Base-by-base conservation (phyloP, 2,113 vertebrate species). In the Ceyx cyanopectus region DNA sequence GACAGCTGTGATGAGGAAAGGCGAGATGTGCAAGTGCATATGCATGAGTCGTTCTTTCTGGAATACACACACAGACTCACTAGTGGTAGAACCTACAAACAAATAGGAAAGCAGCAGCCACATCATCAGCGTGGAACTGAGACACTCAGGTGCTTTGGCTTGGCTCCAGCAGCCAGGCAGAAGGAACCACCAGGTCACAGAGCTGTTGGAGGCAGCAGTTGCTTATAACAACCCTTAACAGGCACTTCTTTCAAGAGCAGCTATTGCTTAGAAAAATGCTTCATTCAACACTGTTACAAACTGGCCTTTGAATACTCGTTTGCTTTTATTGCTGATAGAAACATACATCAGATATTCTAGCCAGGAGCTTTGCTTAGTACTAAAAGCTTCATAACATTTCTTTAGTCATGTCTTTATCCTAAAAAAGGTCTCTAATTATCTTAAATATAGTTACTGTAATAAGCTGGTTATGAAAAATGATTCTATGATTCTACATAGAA, bases 1-100 rank as follows among this genome's bases (percentile, higher is more conserved):
- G 58, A 14, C 46, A 60, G 53, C 19, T 5, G 1, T 14, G 16
- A 14, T 27, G 0, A 19, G 34, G 0, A 5, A 11, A 5, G 10
- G 4, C 2, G 3, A 8, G 4, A 5, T 6, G 4, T 18, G 19
- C 20, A 61, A 58, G 14, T 5, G 12, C 23, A 15, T 12, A 4
- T 10, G 13, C 1, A 2, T 7, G 5, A 14, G 8, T 40, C 5
- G 57, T 19, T 29, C 32, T 41, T 8, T 46, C 13, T 21, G 40
- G 14, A 20, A 79, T 50, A 48, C 27, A 79, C 12, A 29, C 19
- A 32, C 22, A 58, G 30, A 53, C 60, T 48, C 5, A 2, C 16
- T 51, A 82, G 34, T 16, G 19, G 30, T 6, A 60, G 24, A 93
- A 61, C 15, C 24, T 26, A 58, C 18, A 78, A 46, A 43, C 27